These are phyloP conservation scores for Phalacrocorax pelagicus DNA, from an alignment of 2,113 vertebrate genomes.

Conservation along the genomic window DNA sequence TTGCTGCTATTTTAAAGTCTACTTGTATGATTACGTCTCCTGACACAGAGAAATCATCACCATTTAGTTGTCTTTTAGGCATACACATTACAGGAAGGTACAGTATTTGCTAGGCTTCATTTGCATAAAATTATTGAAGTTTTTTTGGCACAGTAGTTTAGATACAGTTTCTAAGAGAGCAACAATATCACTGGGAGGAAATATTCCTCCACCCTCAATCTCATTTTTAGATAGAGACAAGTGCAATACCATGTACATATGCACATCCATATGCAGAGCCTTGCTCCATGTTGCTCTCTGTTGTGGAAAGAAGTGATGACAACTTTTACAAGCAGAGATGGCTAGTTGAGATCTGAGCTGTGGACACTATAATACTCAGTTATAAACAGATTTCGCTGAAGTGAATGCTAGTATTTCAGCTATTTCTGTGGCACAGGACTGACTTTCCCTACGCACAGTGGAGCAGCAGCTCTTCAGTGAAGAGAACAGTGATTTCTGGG, in stretches of 20 bases:
- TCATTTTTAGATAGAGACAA: slow-evolving; percentile 39
- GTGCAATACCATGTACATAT: neutral
- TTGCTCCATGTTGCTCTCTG: slow-evolving; percentile 1
- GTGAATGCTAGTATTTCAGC: neutral
- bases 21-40: neutral
- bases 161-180: slow-evolving; percentile 35
- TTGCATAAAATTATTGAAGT: slow-evolving; percentile 26
- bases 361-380: neutral
- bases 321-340: slow-evolving; percentile 57
- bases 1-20: neutral
- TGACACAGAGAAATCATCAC: neutral
- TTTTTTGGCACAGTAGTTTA: slow-evolving; percentile 35
- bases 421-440: neutral
- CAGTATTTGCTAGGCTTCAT: neutral
- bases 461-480: neutral
- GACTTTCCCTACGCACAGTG: neutral
- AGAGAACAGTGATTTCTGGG: slow-evolving; percentile 34
- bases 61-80: neutral
- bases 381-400: neutral
- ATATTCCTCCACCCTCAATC: neutral
- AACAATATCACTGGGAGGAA: neutral
- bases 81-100: neutral
- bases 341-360: slow-evolving; percentile 28
- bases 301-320: neutral
- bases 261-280: neutral